Percentiles rank a stretch among this genome's conserved stretches.
phyloP scores from a whole-genome alignment of 1,140 invertebrate species.

The Hylaeus anthracinus region DNA sequence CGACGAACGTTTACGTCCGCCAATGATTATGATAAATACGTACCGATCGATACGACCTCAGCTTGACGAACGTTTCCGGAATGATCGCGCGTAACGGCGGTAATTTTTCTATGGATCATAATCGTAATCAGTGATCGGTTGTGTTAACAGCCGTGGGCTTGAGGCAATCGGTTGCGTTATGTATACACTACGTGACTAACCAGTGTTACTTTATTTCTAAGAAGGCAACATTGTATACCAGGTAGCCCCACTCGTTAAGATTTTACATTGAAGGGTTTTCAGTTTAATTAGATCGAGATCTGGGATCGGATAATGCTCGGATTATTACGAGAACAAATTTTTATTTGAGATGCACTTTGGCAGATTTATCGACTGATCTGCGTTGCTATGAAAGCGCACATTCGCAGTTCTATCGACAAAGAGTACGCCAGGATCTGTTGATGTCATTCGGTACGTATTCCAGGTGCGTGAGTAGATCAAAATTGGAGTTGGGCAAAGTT shows the following conservation, averaged over 20 bases:
- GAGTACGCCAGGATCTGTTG: no score
- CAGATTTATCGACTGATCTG: background rate
- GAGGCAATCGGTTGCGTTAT: background rate
- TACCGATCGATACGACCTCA: background rate
- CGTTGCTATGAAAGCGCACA: no score
- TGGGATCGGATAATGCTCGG: background rate
- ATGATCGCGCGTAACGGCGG: background rate
- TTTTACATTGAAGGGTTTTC: background rate
- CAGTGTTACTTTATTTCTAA: background rate
- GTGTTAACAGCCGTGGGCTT: background rate
- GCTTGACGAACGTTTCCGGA: background rate
- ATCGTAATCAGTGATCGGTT: background rate
- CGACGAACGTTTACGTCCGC: no score
- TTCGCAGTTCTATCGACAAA: no score
- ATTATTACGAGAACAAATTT: background rate
- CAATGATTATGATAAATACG: background rate
- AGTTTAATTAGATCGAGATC: background rate
- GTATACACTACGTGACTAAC: background rate
- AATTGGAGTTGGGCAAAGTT: no score
- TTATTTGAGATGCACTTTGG: background rate
- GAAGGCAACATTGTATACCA: background rate
- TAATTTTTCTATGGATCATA: slow-evolving; percentile 5
- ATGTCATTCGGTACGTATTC: no score
- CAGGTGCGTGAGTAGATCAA: no score
- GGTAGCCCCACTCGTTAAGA: background rate